Base-by-base conservation (phyloP, 1,140 invertebrate genomes). In the Neodiprion lecontei region DNA sequence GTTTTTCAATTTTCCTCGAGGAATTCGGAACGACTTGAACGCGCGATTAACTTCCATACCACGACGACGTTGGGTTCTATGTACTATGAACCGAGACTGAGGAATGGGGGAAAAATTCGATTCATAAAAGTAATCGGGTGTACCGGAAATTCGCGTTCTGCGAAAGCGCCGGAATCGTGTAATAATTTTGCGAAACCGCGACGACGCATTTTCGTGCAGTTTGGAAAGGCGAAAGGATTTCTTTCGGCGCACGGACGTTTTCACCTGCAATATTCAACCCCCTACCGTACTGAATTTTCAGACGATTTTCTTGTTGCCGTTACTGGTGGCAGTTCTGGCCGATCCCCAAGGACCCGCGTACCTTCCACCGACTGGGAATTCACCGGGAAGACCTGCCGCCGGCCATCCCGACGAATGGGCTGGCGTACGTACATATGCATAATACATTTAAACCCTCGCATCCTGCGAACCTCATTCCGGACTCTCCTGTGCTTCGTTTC, bases 321-420 rank as follows among this genome's bases (percentile, higher is more conserved):
- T 84, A 81, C 76, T 85, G 76, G 78, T 75, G 75, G 85, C 80
- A 81, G 84, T 87, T 77, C 78, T 77, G 48, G 83, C 82, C 74
- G 83, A 85, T 76, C 88, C 88, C 67, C 88, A 89, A 78, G 88
- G 88, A 53, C 89, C 90, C 71, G 88, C 88, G 72, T 91, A 91
- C 78, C 84, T 91, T 72, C 90, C 90, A 11, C 91, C 90, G 0
- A 89, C 86, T 67, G 83, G 85, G 4, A 67, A 68, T n/a, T 47
- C 74, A 7, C 70, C 49, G 9, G 71, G 74, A 40, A 78, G 79
- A 8, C 73, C 75, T 0, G 78, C 80, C 17, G 78, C 76, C 53
- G 88, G 87, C 72, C 88, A 88, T 79, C 86, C 86, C 14, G 87
- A 87, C 72, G 86, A 88, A 68, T 87, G 86, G 86, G 87, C 85